Conservation (phyloP, 2,888 invertebrate species). For the Apotomis capreana region DNA sequence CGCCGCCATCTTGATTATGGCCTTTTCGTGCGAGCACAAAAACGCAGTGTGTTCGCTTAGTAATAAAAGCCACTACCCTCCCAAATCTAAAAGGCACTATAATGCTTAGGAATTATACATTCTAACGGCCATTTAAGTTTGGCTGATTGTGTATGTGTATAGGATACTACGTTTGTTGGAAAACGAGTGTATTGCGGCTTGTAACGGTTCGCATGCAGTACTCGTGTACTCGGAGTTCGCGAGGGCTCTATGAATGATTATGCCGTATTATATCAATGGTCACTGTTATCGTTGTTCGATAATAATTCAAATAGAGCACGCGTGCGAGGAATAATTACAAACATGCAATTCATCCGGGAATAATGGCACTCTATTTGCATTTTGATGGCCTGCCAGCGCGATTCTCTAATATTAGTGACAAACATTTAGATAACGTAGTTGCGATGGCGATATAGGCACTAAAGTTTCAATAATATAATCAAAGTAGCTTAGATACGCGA, state of each 20-base stretch:
- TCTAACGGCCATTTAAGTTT: neutral
- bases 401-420: constrained; percentile 18
- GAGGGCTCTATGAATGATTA: constrained; percentile 36
- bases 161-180: constrained; percentile 25
- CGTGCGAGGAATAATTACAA: neutral
- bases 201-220: constrained; percentile 29
- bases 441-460: neutral
- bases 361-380: constrained; percentile 26
- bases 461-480: neutral
- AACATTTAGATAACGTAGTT: neutral
- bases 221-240: constrained; percentile 31
- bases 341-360: neutral
- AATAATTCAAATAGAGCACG: constrained; percentile 14
- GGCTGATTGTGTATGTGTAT: neutral
- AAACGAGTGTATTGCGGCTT: constrained; percentile 21
- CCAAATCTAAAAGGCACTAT: neutral
- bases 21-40: constrained; percentile 53
- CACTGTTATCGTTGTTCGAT: constrained; percentile 34
- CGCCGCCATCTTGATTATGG: constrained; percentile 80
- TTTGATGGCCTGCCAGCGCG: constrained; percentile 31
- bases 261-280: constrained; percentile 34
- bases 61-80: constrained; percentile 7
- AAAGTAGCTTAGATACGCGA: neutral
- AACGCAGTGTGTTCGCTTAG: constrained; percentile 40
- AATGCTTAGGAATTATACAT: neutral